Evolutionary conservation across 2,797 vertebrate species (phyloP), one percentile per base, ranked within the genome.

Genomic region (Rhinoraja longicauda): DNA sequence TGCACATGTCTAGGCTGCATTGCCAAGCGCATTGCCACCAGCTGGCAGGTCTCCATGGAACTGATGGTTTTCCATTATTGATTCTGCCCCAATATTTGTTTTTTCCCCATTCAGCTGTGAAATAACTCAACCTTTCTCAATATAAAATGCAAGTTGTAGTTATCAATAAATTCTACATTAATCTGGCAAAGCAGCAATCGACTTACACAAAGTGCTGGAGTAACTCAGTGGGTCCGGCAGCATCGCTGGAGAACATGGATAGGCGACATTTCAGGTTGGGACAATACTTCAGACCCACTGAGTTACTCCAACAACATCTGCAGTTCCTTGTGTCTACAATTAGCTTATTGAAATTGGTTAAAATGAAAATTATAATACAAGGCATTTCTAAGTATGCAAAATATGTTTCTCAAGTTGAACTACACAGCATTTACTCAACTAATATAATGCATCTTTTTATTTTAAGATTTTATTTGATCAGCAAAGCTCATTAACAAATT

Each of bases 331-430:
- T 45, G 45, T 45, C 45, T 45, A 45, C 15, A 59, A 86, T 32
- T 82, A 86, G 59, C 3, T 29, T 57, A 29, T 59, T 17, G 62
- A 86, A 86, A 62, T 32, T 86, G 57, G 9, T 57, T 45, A 29
- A 84, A 59, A 84, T 59, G 57, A 26, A 86, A 64, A 86, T 86
- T 64, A 17, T n/a, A 62, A 86, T 86, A 82, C 45, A 86, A 70
- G 36, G 17, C 88, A 90, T 17, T 62, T 32, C 36, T 36, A 67
- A 36, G 10, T 39, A 9, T 10, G 21, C 3, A n/a, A 70, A 70
- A 72, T 26, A 39, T 21, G 36, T 73, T 91, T 91, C 21, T 70
- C 26, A 26, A 39, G 67, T 32, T 13, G 36, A 70, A 90, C n/a
- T 15, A 67, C 21, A 12, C 32, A 72, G 64, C 32, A 70, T 32